Base-by-base conservation (phyloP, 1,140 invertebrate species). In the Drosophila malerkotliana region DNA sequence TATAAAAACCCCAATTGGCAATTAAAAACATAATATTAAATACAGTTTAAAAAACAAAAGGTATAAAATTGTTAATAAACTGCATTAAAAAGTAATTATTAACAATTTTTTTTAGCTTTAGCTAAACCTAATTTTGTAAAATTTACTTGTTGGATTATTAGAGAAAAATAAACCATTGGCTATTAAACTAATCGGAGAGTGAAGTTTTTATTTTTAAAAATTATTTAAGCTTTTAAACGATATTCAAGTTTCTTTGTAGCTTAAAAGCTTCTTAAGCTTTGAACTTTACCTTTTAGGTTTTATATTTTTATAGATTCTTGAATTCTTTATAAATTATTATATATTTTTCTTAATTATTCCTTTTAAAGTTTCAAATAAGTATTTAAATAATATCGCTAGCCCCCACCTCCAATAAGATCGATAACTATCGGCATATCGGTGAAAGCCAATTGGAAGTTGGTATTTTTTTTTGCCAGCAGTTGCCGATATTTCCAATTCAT, bases 61-160 rank as follows among this genome's bases (percentile, higher is more conserved):
- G 7, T 44, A 15, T 44, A 18, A 14, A 44, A 44, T 44, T 44
- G 39, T 44, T 44, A 44, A 44, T 18, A n/a, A 44, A 7, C 39
- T 8, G n/a, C 39, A 6, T 14, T 7, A 18, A 44, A 6, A 6
- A 14, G 39, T 37, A 37, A 37, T 37, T 37, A 44, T 44, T 44
- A 44, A 44, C 39, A 44, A 18, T 44, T 18, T 44, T n/a, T 44
- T 44, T 14, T 44, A 44, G 39, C 39, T 18, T 14, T 15, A 44
- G 39, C 39, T 18, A 44, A 15, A 44, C 39, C 39, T 44, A 44
- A n/a, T 44, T 44, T 44, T 44, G 15, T 44, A 44, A 44, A 14
- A 44, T 44, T 44, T 44, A 44, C 39, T 44, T 44, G 39, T 44
- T 44, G 39, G 10, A 44, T 18, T 15, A 44, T 15, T 44, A 18